Conservation (phyloP, 2,888 invertebrate species). For the Pomacea canaliculata region DNA sequence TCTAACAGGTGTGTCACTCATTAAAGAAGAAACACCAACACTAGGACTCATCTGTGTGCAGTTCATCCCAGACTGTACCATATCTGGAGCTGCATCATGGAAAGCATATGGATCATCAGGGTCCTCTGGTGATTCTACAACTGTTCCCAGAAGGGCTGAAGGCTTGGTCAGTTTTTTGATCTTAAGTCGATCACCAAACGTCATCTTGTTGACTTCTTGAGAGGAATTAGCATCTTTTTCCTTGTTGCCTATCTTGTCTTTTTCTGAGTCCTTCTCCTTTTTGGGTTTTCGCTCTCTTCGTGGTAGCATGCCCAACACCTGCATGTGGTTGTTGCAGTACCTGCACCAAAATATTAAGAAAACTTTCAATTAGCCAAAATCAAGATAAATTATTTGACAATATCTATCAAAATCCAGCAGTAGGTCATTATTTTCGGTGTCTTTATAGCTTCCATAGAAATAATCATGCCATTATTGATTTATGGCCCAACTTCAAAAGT, state of each 20-base stretch:
- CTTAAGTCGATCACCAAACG: conserved; percentile 56
- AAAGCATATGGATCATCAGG: conserved; percentile 65
- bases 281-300: conserved; percentile 58
- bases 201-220: conserved; percentile 41
- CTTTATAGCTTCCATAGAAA: too few relatives aligned
- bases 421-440: too few relatives aligned
- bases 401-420: too few relatives aligned
- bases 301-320: conserved; percentile 67
- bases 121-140: conserved; percentile 42
- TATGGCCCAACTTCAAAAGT: too few relatives aligned
- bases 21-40: background rate
- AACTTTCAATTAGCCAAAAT: background rate
- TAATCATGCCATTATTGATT: too few relatives aligned
- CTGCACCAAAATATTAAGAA: conserved; percentile 43
- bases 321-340: conserved; percentile 72
- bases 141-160: conserved; percentile 34
- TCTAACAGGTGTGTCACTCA: conserved; percentile 25
- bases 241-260: conserved; percentile 37
- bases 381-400: background rate
- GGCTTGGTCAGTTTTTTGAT: conserved; percentile 37
- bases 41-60: conserved; percentile 20
- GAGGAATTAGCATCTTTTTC: conserved; percentile 26
- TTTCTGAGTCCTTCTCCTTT: conserved; percentile 42
- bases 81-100: conserved; percentile 47
- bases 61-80: conserved; percentile 9